Percentiles rank a stretch among this genome's conserved stretches.
Evolutionary conservation across 2,888 invertebrate genomes (phyloP).

Genomic region (Ennomos quercinarius): DNA sequence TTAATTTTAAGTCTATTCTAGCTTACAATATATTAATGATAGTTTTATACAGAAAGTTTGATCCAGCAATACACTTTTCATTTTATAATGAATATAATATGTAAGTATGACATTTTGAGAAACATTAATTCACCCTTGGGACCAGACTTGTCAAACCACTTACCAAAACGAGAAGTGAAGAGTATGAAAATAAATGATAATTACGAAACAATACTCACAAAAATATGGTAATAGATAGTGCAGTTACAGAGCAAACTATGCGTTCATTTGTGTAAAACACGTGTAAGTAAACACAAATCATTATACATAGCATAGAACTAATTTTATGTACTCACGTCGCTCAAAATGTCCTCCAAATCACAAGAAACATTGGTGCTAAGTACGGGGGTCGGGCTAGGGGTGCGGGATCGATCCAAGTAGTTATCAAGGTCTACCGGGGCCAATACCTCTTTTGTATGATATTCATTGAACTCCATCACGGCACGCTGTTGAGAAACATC

Average conservation of each 20-base stretch:
- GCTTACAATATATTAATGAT: no score
- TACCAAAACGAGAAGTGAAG: not conserved
- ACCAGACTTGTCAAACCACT: no score
- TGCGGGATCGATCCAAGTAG: slow-evolving; percentile 67
- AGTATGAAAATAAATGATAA: not conserved
- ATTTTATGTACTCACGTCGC: slow-evolving; percentile 72
- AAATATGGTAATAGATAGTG: slow-evolving; percentile 17
- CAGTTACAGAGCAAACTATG: slow-evolving; percentile 17
- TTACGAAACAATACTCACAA: slow-evolving; percentile 4
- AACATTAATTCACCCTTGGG: no score
- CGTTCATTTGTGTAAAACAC: slow-evolving; percentile 10
- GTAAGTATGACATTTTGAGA: no score
- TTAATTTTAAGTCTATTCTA: no score
- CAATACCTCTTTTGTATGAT: slow-evolving; percentile 74
- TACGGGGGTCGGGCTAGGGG: slow-evolving; percentile 72
- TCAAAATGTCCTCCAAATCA: slow-evolving; percentile 82
- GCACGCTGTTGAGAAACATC: slow-evolving; percentile 73
- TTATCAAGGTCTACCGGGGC: slow-evolving; percentile 72
- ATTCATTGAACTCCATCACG: slow-evolving; percentile 83
- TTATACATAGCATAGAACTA: slow-evolving; percentile 34
- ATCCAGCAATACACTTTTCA: no score
- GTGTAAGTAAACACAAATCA: slow-evolving; percentile 19
- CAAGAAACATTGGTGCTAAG: slow-evolving; percentile 72
- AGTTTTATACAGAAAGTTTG: no score
- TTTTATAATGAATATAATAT: no score